Conservation (phyloP, 2,797 vertebrate genomes). For the Pseudochirops cupreus region DNA sequence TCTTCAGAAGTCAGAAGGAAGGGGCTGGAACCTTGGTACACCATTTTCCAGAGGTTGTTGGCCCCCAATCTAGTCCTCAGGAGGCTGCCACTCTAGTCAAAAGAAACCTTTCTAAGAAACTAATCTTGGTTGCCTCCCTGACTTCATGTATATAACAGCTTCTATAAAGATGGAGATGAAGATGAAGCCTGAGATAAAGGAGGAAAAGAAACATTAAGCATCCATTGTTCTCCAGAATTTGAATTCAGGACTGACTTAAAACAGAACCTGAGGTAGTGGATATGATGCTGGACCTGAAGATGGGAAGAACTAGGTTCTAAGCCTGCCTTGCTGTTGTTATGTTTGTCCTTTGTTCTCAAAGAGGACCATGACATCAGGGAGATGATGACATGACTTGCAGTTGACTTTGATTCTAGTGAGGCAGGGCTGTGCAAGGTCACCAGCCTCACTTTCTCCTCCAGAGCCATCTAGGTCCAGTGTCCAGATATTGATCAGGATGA, state of each 20-base stretch:
- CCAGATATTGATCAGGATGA: no score
- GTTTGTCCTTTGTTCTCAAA: no score
- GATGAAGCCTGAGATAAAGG: neutral
- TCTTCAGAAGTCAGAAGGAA: neutral
- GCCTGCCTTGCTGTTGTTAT: no score
- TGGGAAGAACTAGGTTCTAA: neutral
- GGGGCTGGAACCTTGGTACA: neutral
- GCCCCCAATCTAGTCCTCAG: neutral
- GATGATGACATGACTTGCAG: no score
- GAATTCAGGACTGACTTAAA: neutral
- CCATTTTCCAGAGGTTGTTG: neutral
- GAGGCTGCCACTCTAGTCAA: constrained; percentile 5
- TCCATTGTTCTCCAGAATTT: neutral
- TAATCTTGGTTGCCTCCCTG: neutral
- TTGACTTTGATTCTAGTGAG: no score
- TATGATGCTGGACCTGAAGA: neutral
- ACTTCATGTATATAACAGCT: constrained; percentile 12
- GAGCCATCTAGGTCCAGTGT: no score
- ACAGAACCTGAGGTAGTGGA: neutral
- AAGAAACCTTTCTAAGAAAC: neutral
- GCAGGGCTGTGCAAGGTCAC: no score
- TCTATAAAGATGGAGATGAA: constrained; percentile 26
- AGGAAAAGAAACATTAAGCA: constrained; percentile 22
- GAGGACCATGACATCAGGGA: no score
- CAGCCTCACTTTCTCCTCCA: no score